phyloP scores from a whole-genome alignment of 2,797 vertebrate species.

The Emys orbicularis region DNA sequence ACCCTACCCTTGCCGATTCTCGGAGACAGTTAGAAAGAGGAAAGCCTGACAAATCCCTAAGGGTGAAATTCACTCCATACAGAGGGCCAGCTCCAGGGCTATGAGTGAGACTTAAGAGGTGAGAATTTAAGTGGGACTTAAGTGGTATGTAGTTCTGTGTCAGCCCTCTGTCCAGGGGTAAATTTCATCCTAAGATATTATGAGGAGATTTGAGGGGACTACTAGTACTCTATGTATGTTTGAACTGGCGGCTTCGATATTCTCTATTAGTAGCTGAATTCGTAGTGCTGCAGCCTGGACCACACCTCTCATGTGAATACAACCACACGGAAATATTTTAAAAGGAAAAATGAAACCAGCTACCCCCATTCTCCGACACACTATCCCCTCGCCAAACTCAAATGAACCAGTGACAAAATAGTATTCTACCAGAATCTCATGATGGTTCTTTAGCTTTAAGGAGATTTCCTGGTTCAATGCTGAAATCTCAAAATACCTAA shows the following conservation, averaged over 20 bases:
- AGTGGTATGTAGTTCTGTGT: fast-evolving
- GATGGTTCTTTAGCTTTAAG: not conserved
- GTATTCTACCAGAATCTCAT: not conserved
- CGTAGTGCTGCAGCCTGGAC: not conserved
- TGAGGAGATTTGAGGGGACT: slow-evolving; percentile 45
- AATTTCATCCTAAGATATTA: slow-evolving; percentile 16
- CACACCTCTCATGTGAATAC: not conserved
- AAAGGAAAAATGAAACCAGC: not conserved
- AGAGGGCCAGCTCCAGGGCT: not conserved
- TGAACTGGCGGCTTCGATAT: not conserved
- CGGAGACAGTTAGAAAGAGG: not conserved
- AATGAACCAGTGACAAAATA: not conserved
- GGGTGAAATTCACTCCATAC: not conserved
- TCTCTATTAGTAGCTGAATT: not conserved
- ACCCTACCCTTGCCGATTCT: not conserved
- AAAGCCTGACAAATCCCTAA: slow-evolving; percentile 49
- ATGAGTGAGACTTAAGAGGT: slow-evolving; percentile 44
- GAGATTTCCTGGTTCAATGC: not conserved
- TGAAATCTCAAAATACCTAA: not conserved
- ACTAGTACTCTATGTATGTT: not conserved
- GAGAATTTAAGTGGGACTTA: slow-evolving; percentile 67
- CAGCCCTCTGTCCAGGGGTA: slow-evolving; percentile 31
- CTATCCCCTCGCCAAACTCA: not conserved
- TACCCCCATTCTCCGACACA: not conserved
- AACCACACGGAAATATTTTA: not conserved